Base-by-base conservation (phyloP, 2,888 invertebrate species). In the Nephrocerus scutellatus region DNA sequence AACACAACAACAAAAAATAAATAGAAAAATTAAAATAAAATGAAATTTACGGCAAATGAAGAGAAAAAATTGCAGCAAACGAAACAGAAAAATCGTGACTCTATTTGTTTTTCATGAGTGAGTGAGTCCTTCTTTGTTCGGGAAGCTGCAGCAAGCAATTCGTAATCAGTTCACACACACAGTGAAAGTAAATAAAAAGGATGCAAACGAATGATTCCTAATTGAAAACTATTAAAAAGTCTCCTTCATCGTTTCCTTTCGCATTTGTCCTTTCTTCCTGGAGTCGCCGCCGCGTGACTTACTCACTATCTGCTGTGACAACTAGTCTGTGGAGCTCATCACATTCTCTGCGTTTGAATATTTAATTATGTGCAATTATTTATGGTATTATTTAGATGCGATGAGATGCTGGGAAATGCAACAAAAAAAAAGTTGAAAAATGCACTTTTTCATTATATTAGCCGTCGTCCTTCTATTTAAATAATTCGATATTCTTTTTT, bases 361-460 rank as follows among this genome's bases (percentile, higher is more conserved):
- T 62, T 62, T 62, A 62, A 62, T 62, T 62, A 62, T 63, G 63
- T 63, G 62, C 63, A 62, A 62, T 62, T 62, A 62, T 62, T 62
- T 63, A 62, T 62, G 62, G 61, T 63, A 63, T 62, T 62, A 62
- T 63, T 63, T 62, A 62, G 62, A 62, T 63, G 62, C 62, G 63
- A 62, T n/a, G n/a, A n/a, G n/a, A n/a, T n/a, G n/a, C n/a, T n/a
- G n/a, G n/a, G n/a, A n/a, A n/a, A n/a, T n/a, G n/a, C n/a, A n/a
- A n/a, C n/a, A n/a, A n/a, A n/a, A n/a, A n/a, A n/a, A n/a, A n/a
- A n/a, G n/a, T n/a, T n/a, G n/a, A n/a, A n/a, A n/a, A n/a, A n/a
- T n/a, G n/a, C n/a, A n/a, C n/a, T n/a, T n/a, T n/a, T n/a, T n/a
- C n/a, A n/a, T n/a, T n/a, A n/a, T n/a, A n/a, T n/a, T n/a, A n/a